These are phyloP conservation scores for Deilephila porcellus DNA, from an alignment of 2,888 invertebrate species.

Conservation along the genomic window DNA sequence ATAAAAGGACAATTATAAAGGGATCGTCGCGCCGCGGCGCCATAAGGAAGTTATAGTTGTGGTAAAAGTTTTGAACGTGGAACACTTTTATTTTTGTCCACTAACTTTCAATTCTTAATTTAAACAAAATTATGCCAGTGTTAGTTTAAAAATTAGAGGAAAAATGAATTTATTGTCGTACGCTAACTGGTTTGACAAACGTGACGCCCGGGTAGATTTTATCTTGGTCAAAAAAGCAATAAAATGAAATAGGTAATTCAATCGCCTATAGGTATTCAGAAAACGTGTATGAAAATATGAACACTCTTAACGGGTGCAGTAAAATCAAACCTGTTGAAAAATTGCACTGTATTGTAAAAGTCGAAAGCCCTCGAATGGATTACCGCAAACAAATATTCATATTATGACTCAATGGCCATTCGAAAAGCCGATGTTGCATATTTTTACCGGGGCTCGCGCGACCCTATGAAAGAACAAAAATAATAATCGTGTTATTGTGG, in stretches of 20 bases:
- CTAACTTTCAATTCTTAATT: background rate
- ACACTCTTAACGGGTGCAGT: background rate
- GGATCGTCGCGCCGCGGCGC: no score
- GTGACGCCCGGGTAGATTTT: no score
- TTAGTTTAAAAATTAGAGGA: no score
- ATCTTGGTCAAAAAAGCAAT: no score
- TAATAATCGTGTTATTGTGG: slow-evolving; percentile 42
- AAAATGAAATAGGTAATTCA: no score
- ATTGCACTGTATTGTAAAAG: background rate
- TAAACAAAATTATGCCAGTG: no score
- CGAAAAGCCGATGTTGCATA: slow-evolving; percentile 23
- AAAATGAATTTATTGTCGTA: no score
- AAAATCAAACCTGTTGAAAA: background rate
- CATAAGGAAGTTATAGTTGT: background rate
- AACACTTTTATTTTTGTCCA: no score
- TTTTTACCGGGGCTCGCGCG: slow-evolving; percentile 29
- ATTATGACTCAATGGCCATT: background rate
- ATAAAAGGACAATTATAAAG: no score
- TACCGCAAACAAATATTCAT: slow-evolving; percentile 15
- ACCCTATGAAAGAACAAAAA: slow-evolving; percentile 34
- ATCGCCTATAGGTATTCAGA: no score
- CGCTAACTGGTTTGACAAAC: no score
- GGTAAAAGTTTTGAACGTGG: background rate
- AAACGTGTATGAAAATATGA: no score
- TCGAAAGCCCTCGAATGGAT: background rate